Evolutionary conservation across 2,797 vertebrate genomes (phyloP), one percentile per base, ranked within the genome.

Genomic region (Alosa sapidissima): DNA sequence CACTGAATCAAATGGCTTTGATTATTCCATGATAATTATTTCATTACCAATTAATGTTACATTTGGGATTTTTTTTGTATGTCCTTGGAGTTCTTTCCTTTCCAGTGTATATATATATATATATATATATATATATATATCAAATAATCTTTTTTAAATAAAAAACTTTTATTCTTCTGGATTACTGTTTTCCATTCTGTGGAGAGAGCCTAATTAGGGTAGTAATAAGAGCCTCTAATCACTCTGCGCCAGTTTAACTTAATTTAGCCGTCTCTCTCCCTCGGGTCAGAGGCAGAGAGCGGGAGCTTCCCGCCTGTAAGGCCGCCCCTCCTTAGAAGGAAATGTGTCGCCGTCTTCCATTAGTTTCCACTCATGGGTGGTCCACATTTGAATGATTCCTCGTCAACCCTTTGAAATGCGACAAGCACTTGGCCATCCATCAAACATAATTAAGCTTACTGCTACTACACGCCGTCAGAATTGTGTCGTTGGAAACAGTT

Each of bases 381-480:
- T 94, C 94, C 91, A 89, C 91, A 88, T 91, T 92, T 88, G 92
- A 88, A 92, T 92, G 85, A 89, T 90, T 92, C 92, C 91, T 89
- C 85, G 87, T 93, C 91, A 87, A 90, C 91, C 89, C 91, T 92
- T 91, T 92, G 89, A 93, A 94, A 91, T 92, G 90, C 91, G 87
- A 89, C 91, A 92, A 89, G 92, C 92, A 92, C 92, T 93, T 92
- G 89, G 90, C 93, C 94, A 93, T 95, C 93, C 93, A 94, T 95
- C 94, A 94, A 91, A 93, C 90, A 91, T 93, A 93, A 94, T 95
- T 96, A 94, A 88, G 85, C 89, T 91, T 89, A 88, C 92, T 90
- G 90, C 89, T 90, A 93, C 41, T 41, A 41, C 41, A 93, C 92
- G 90, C 84, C 89, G 85, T 88, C 11, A 92, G 92, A 90, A 91